A percentile compares a stretch with the other conserved stretches of the same genome.
Conservation (phyloP, 2,113 vertebrate genomes). For the Pelvicachromis taeniatus region DNA sequence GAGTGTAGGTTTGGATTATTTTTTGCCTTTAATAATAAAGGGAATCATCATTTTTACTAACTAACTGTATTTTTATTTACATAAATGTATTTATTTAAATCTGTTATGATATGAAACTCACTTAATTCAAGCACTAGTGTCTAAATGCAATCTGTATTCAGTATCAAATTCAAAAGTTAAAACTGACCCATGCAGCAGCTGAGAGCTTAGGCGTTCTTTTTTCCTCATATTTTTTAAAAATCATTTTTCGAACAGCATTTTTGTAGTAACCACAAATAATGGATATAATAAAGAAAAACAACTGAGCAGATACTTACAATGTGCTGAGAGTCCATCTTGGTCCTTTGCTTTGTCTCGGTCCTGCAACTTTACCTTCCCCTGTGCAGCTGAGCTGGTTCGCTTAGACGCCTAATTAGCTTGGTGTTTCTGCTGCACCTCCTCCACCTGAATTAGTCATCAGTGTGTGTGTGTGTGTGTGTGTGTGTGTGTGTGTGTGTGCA, state of each 20-base stretch:
- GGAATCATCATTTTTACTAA: no score
- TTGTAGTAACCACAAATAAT: not conserved
- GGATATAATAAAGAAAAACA: not conserved
- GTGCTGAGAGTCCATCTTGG: not conserved
- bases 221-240: not conserved
- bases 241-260: not conserved
- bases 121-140: not conserved
- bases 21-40: no score
- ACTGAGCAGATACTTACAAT: conserved; percentile 19
- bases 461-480: not conserved
- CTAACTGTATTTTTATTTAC: no score
- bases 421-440: conserved; percentile 37
- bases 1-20: no score
- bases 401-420: conserved; percentile 35
- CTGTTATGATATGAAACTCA: not conserved
- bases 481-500: not conserved
- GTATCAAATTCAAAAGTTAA: not conserved
- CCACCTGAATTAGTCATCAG: conserved; percentile 63
- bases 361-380: conserved; percentile 22
- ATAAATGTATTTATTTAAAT: no score
- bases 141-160: not conserved
- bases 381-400: conserved; percentile 7
- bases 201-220: not conserved
- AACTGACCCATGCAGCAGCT: not conserved
- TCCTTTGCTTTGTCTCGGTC: not conserved